Evolutionary conservation across 2,113 vertebrate species (phyloP).

Genomic region (Phaetusa simplex): DNA sequence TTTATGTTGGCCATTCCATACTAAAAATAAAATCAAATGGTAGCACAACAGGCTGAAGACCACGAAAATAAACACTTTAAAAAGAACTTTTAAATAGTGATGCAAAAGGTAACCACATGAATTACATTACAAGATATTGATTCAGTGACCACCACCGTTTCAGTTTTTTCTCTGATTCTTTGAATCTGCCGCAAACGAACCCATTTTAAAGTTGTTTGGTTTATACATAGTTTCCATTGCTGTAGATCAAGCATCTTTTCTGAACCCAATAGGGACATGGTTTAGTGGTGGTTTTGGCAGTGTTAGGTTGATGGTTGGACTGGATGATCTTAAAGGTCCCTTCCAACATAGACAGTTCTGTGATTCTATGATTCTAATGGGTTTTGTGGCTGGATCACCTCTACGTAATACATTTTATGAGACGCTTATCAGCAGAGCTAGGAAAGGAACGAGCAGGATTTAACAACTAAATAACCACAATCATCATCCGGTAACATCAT

Average conservation of each 20-base stretch:
- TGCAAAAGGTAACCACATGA: neutral
- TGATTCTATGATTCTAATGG: neutral
- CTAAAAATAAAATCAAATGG: neutral
- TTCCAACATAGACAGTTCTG: neutral
- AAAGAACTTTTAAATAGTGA: neutral
- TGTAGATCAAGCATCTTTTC: neutral
- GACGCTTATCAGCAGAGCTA: neutral
- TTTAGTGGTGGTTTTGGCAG: neutral
- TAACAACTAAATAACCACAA: neutral
- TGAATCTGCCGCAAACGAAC: neutral
- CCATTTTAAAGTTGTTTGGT: neutral
- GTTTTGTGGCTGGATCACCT: accelerated
- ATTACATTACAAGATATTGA: neutral
- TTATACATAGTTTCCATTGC: neutral
- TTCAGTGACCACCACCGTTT: neutral
- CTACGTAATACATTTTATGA: accelerated
- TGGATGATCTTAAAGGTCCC: neutral
- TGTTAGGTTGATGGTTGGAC: neutral
- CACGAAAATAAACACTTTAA: neutral
- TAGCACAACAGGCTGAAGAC: neutral
- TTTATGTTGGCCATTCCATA: neutral
- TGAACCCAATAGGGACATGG: neutral
- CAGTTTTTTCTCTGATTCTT: neutral
- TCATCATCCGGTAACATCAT: neutral
- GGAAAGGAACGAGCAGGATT: neutral